phyloP scores from a whole-genome alignment of 2,797 vertebrate species.

The Gouania willdenowi region DNA sequence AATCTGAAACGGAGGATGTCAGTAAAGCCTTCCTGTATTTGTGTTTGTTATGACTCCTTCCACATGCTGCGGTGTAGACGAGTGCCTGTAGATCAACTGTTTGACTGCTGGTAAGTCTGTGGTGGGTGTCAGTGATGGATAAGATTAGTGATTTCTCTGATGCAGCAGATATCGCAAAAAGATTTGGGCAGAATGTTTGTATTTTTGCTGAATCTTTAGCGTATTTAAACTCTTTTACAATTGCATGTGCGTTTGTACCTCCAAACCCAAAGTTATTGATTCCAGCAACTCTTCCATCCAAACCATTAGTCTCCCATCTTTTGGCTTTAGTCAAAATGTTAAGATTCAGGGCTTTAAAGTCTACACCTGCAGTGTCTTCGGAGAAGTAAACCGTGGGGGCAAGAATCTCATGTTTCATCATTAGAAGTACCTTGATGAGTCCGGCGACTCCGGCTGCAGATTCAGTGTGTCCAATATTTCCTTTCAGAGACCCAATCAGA shows the following conservation, averaged over 20 bases:
- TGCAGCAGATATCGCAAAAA: constrained; percentile 80
- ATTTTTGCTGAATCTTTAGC: constrained; percentile 13
- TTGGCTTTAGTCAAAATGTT: constrained; percentile 68
- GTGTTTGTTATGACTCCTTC: constrained; percentile 79
- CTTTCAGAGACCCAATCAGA: constrained; percentile 83
- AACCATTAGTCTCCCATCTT: constrained; percentile 72
- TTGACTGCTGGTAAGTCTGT: constrained; percentile 57
- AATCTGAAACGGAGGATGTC: constrained; percentile 68
- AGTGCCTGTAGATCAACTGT: constrained; percentile 67
- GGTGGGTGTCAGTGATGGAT: constrained; percentile 62
- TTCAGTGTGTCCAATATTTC: constrained; percentile 88
- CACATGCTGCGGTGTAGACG: constrained; percentile 82
- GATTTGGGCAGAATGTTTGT: constrained; percentile 46
- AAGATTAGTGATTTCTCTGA: constrained; percentile 72
- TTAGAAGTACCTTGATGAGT: constrained; percentile 87
- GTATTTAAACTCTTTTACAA: constrained; percentile 75
- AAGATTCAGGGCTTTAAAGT: constrained; percentile 73
- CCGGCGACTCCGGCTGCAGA: constrained; percentile 86
- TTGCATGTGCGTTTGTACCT: constrained; percentile 83
- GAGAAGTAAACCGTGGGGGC: constrained; percentile 84
- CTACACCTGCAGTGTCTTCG: constrained; percentile 67
- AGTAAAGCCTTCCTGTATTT: constrained; percentile 79
- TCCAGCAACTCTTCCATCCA: constrained; percentile 74
- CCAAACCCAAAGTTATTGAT: constrained; percentile 90
- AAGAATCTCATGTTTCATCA: constrained; percentile 85